Conservation (phyloP, 2,888 invertebrate species). For the Eudasyphora cyanicolor region DNA sequence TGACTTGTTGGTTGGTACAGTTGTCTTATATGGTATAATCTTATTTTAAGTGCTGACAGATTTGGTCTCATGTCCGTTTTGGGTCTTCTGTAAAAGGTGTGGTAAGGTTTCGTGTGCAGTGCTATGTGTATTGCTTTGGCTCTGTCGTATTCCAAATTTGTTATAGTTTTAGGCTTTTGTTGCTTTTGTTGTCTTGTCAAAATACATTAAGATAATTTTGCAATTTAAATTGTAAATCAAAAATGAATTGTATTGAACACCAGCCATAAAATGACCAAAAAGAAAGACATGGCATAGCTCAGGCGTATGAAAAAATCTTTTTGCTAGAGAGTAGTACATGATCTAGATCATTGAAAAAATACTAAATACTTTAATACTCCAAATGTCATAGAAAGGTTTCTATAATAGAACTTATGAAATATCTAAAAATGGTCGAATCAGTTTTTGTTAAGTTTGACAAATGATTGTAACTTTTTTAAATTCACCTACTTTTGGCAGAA, state of each 20-base stretch:
- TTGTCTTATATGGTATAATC: conserved; percentile 75
- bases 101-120: conserved; percentile 52
- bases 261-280: conserved; percentile 30
- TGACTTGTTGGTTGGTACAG: conserved; percentile 59
- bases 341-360: conserved; percentile 18
- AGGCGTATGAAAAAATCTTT: background rate
- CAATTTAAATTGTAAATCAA: conserved; percentile 66
- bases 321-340: background rate
- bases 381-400: background rate
- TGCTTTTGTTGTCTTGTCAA: conserved; percentile 54
- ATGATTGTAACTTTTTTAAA: no score
- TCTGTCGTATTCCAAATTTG: conserved; percentile 63
- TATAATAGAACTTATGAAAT: background rate
- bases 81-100: conserved; percentile 65
- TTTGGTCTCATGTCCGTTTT: conserved; percentile 64
- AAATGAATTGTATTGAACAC: conserved; percentile 40
- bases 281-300: background rate
- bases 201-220: conserved; percentile 66
- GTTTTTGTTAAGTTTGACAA: no score
- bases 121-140: conserved; percentile 34
- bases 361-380: background rate
- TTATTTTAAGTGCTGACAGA: conserved; percentile 76
- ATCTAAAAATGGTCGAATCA: no score
- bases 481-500: no score
- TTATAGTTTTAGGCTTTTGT: conserved; percentile 61